These are phyloP conservation scores for Aix galericulata DNA, from an alignment of 2,113 vertebrate species.

Conservation along the genomic window DNA sequence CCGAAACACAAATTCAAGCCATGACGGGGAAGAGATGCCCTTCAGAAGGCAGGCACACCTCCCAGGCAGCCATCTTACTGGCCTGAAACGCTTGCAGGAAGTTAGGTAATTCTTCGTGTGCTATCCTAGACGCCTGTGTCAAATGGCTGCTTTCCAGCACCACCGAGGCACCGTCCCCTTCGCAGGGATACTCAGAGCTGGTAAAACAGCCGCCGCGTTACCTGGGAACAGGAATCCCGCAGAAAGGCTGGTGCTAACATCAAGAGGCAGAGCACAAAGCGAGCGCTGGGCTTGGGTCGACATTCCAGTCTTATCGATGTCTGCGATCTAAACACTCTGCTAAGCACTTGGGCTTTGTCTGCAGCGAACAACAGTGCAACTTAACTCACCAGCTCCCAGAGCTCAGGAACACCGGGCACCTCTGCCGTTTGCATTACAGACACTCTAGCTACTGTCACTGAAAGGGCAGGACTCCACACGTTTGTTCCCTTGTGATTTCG, in stretches of 20 bases:
- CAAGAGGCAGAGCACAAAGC: not conserved
- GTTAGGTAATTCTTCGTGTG: not conserved
- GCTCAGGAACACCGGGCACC: not conserved
- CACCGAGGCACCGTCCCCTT: not conserved
- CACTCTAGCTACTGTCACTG: not conserved
- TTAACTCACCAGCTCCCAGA: conserved; percentile 20
- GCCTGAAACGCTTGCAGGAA: not conserved
- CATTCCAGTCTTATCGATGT: conserved; percentile 35
- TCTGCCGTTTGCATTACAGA: not conserved
- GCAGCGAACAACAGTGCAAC: not conserved
- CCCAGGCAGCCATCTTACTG: not conserved
- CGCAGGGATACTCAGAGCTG: not conserved
- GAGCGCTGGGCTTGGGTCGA: not conserved
- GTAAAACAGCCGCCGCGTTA: not conserved
- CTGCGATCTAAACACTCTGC: conserved; percentile 32
- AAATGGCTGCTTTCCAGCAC: not conserved
- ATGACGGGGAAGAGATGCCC: accelerated
- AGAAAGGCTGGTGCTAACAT: not conserved
- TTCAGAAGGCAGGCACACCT: not conserved
- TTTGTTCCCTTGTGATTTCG: not conserved
- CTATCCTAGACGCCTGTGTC: not conserved
- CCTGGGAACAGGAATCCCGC: not conserved
- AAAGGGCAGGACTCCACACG: not conserved
- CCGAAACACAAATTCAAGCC: not conserved
- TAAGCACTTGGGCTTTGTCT: conserved; percentile 1